Evolutionary conservation across 2,113 vertebrate genomes (phyloP).

Genomic region (Entelurus aequoreus): DNA sequence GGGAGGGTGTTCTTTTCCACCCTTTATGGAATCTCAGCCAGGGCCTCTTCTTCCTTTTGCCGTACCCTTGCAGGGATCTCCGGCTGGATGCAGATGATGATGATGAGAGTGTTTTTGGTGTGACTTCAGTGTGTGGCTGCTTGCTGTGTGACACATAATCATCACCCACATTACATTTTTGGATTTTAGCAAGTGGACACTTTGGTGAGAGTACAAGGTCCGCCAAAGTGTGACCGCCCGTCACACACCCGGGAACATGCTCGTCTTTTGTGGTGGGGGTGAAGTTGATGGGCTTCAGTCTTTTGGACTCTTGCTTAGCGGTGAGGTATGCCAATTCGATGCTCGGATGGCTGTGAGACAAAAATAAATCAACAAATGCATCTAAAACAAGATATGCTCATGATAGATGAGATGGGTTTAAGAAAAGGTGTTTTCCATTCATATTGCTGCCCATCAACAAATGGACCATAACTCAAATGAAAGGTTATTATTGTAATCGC

Average conservation of each 20-base stretch:
- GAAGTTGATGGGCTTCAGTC: slow-evolving; percentile 51
- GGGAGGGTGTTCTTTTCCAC: slow-evolving; percentile 26
- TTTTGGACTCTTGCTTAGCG: slow-evolving; percentile 2
- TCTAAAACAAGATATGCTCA: no score
- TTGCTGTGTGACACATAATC: not conserved
- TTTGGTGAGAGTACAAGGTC: slow-evolving; percentile 40
- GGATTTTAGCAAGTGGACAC: not conserved
- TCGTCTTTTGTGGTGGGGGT: slow-evolving; percentile 40
- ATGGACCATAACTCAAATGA: no score
- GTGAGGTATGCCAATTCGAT: not conserved
- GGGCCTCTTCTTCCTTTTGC: slow-evolving; percentile 63
- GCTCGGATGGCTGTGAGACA: slow-evolving; percentile 29
- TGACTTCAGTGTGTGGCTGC: not conserved
- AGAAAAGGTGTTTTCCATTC: no score
- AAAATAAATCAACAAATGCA: not conserved
- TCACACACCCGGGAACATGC: slow-evolving; percentile 54
- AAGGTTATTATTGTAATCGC: no score
- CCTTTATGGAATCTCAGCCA: slow-evolving; percentile 29
- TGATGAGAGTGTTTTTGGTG: not conserved
- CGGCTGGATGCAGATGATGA: not conserved
- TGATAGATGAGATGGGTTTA: no score
- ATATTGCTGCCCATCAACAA: no score
- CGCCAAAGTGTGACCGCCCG: slow-evolving; percentile 42
- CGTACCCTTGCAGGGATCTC: not conserved
- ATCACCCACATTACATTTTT: slow-evolving; percentile 2